phyloP scores from a whole-genome alignment of 2,113 vertebrate species.

The Lasiurus cinereus region DNA sequence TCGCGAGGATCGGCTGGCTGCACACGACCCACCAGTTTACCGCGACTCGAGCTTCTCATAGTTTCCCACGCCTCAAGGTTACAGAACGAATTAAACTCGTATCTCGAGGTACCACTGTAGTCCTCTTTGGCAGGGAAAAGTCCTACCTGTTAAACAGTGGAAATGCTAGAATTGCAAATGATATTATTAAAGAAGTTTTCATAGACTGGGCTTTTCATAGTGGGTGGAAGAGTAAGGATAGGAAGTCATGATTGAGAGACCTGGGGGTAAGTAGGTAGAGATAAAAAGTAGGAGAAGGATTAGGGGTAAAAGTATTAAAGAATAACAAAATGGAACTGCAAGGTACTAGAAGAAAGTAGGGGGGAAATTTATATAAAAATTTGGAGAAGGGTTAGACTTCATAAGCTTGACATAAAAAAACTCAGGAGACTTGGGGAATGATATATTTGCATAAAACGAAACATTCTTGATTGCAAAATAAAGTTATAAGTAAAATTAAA shows the following conservation, averaged over 20 bases:
- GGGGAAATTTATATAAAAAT: not conserved
- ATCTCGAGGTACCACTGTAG: too few relatives aligned
- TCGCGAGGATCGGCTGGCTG: too few relatives aligned
- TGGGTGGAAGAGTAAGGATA: not conserved
- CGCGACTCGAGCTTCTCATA: too few relatives aligned
- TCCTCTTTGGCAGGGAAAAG: not conserved
- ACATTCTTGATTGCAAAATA: conserved; percentile 41
- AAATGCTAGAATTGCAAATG: not conserved
- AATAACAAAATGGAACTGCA: not conserved
- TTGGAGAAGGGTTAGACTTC: conserved; percentile 23
- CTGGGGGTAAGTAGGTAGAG: not conserved
- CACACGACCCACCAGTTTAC: too few relatives aligned
- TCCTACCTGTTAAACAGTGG: not conserved
- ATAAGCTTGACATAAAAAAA: conserved; percentile 31
- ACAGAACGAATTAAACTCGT: too few relatives aligned
- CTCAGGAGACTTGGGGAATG: not conserved
- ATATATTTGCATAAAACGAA: conserved; percentile 29
- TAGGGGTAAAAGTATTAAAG: not conserved
- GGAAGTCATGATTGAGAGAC: conserved; percentile 4
- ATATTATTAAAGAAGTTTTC: conserved; percentile 23
- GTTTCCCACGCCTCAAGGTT: too few relatives aligned
- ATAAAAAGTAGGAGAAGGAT: not conserved
- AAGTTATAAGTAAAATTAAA: conserved; percentile 28
- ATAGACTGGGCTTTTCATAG: not conserved
- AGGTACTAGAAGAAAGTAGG: not conserved